Percentiles rank a stretch among this genome's conserved stretches.
These are phyloP conservation scores for Pagetopsis macropterus DNA, from an alignment of 2,797 vertebrate species.

Conservation along the genomic window DNA sequence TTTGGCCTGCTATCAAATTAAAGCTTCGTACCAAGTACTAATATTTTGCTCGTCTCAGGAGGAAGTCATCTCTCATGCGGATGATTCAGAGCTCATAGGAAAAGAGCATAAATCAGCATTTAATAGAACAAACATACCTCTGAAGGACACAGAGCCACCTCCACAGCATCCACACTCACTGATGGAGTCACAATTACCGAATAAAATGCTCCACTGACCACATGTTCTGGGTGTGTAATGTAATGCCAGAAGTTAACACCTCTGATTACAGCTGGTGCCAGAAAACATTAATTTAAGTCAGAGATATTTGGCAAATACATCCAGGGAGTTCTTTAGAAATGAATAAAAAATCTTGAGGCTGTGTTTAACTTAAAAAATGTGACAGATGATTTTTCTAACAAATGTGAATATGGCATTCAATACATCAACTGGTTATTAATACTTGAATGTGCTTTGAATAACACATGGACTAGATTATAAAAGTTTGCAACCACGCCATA, in stretches of 20 bases:
- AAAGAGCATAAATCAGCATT: slow-evolving; percentile 76
- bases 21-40: slow-evolving; percentile 73
- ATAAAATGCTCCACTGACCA: slow-evolving; percentile 71
- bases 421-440: no score
- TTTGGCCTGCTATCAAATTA: slow-evolving; percentile 78
- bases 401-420: no score
- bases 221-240: slow-evolving; percentile 36
- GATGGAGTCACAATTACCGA: slow-evolving; percentile 38
- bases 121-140: slow-evolving; percentile 79
- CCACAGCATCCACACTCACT: slow-evolving; percentile 36
- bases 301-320: slow-evolving; percentile 17
- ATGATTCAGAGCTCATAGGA: slow-evolving; percentile 74
- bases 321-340: not conserved
- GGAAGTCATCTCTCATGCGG: slow-evolving; percentile 74
- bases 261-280: not conserved
- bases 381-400: no score
- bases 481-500: no score
- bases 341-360: not conserved
- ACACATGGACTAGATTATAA: no score
- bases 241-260: slow-evolving; percentile 43
- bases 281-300: slow-evolving; percentile 35
- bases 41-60: slow-evolving; percentile 76
- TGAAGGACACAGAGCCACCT: slow-evolving; percentile 51
- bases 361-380: no score
- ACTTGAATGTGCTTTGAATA: no score